phyloP scores from a whole-genome alignment of 2,113 vertebrate species.

The Solea solea region DNA sequence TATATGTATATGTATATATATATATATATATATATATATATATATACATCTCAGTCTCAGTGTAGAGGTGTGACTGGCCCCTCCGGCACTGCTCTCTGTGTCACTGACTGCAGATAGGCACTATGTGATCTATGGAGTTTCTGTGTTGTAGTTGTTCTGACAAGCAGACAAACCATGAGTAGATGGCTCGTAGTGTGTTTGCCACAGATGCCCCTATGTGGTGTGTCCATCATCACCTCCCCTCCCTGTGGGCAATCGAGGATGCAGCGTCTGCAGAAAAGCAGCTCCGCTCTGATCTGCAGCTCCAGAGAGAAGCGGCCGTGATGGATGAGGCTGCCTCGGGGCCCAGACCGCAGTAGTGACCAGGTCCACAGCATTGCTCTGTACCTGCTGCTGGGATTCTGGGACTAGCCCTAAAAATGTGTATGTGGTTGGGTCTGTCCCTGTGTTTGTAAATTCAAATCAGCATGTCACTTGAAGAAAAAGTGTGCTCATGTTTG shows the following conservation, averaged over 20 bases:
- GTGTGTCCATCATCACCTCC: slow-evolving; percentile 63
- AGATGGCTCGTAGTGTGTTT: slow-evolving; percentile 41
- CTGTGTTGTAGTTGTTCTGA: slow-evolving; percentile 50
- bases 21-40: too few species aligned
- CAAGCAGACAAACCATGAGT: slow-evolving; percentile 42
- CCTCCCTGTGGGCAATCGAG: slow-evolving; percentile 45
- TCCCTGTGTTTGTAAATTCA: slow-evolving; percentile 21
- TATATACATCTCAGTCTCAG: slow-evolving; percentile 34
- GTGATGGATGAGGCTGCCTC: slow-evolving; percentile 73
- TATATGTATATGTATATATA: not conserved
- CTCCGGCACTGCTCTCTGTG: slow-evolving; percentile 43
- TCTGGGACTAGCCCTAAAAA: slow-evolving; percentile 27
- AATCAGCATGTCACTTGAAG: slow-evolving; percentile 33
- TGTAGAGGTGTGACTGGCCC: slow-evolving; percentile 39
- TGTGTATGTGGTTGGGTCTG: slow-evolving; percentile 1
- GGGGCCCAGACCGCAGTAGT: slow-evolving; percentile 54
- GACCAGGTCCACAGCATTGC: slow-evolving; percentile 61
- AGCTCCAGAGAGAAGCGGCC: slow-evolving; percentile 53
- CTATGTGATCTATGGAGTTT: slow-evolving; percentile 36
- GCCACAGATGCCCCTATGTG: slow-evolving; percentile 64
- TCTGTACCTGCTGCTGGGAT: slow-evolving; percentile 50
- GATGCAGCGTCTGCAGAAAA: slow-evolving; percentile 70
- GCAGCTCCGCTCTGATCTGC: slow-evolving; percentile 46
- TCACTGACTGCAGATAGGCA: slow-evolving; percentile 54
- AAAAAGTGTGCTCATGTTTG: slow-evolving; percentile 45